These are phyloP conservation scores for Metopia argyrocephala DNA, from an alignment of 2,888 invertebrate species.

Conservation along the genomic window DNA sequence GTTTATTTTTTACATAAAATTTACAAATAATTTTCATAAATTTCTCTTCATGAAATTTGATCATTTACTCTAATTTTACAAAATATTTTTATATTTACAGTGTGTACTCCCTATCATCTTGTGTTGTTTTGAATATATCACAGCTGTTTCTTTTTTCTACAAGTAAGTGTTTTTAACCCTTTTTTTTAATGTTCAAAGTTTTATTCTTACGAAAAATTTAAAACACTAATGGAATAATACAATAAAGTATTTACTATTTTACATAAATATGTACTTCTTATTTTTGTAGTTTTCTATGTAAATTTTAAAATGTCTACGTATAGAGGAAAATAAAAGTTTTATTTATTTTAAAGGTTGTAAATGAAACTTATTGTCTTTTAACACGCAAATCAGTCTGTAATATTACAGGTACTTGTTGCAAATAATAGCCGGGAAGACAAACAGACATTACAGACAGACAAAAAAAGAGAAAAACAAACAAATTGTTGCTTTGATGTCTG, in stretches of 20 bases:
- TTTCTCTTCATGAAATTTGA: constrained; percentile 25
- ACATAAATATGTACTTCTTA: too few relatives aligned
- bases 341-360: constrained; percentile 33
- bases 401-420: constrained; percentile 29
- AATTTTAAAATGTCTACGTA: neutral
- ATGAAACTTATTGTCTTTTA: constrained; percentile 35
- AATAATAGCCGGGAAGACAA: neutral
- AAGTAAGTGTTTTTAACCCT: constrained; percentile 10
- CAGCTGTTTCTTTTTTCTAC: constrained; percentile 16
- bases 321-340: neutral
- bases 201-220: too few relatives aligned
- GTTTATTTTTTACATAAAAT: constrained; percentile 17
- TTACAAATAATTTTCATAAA: neutral
- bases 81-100: too few relatives aligned
- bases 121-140: neutral
- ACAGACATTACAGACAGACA: neutral
- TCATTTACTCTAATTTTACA: neutral
- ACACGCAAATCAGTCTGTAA: constrained; percentile 44
- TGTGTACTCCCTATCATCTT: too few relatives aligned
- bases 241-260: neutral
- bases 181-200: neutral
- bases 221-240: too few relatives aligned
- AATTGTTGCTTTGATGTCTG: constrained; percentile 27
- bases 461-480: constrained; percentile 9
- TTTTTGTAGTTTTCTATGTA: neutral